Evolutionary conservation across 2,113 vertebrate genomes (phyloP).

Genomic region (Hippoglossus stenolepis): DNA sequence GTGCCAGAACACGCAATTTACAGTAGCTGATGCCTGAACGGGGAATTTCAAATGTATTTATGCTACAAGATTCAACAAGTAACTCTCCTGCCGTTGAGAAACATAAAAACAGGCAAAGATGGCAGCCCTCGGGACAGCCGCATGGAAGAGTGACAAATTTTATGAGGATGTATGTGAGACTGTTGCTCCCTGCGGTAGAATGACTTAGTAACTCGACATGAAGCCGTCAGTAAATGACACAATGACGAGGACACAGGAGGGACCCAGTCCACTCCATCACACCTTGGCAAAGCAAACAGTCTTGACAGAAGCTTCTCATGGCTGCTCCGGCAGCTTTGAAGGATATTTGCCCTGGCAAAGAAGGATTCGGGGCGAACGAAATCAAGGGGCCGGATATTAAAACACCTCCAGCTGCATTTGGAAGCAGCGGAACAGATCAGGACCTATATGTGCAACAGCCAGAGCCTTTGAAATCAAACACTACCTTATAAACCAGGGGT

Average conservation of each 20-base stretch:
- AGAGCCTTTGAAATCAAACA: slow-evolving; percentile 47
- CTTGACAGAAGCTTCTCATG: slow-evolving; percentile 36
- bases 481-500: not conserved
- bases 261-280: slow-evolving; percentile 53
- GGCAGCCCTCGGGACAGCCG: slow-evolving; percentile 16
- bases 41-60: not conserved
- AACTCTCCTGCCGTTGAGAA: slow-evolving; percentile 16
- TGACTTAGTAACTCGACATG: slow-evolving; percentile 45
- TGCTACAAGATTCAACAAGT: not conserved
- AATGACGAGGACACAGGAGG: slow-evolving; percentile 28
- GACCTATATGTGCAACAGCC: slow-evolving; percentile 1
- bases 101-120: slow-evolving; percentile 16
- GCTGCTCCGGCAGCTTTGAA: slow-evolving; percentile 41
- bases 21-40: not conserved
- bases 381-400: slow-evolving; percentile 38
- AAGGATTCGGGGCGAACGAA: slow-evolving; percentile 8
- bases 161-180: slow-evolving; percentile 42
- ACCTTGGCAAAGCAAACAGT: slow-evolving; percentile 41
- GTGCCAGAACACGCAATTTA: not conserved
- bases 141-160: slow-evolving; percentile 53
- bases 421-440: slow-evolving; percentile 36
- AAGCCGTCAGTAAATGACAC: slow-evolving; percentile 41
- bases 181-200: slow-evolving; percentile 39
- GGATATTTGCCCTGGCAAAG: slow-evolving; percentile 43
- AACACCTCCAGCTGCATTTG: slow-evolving; percentile 36